Evolutionary conservation across 2,797 vertebrate genomes (phyloP).

Genomic region (Enteromius unitaeniatus): DNA sequence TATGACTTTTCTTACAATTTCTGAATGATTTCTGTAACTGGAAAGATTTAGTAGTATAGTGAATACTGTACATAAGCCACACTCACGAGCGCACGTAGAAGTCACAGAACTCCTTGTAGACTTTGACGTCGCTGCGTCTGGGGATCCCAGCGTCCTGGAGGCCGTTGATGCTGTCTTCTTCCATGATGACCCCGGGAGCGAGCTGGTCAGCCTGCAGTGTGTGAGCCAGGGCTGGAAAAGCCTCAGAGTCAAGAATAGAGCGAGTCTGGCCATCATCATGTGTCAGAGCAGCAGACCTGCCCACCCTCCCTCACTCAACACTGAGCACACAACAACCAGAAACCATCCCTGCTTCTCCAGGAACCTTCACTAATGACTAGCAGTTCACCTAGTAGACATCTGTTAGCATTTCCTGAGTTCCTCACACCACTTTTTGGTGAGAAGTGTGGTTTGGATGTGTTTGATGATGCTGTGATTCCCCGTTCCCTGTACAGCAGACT

Average conservation of each 20-base stretch:
- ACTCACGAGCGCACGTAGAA: slow-evolving; percentile 98
- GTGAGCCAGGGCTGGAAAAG: no score
- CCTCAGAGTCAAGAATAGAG: no score
- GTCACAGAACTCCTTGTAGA: slow-evolving; percentile 99
- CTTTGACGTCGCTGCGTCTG: slow-evolving; percentile 91
- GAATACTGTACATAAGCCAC: neutral
- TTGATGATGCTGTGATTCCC: neutral
- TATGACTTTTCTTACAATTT: neutral
- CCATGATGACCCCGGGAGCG: slow-evolving; percentile 68
- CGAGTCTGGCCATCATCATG: no score
- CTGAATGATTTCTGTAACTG: neutral
- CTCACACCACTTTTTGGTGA: neutral
- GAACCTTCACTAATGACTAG: no score
- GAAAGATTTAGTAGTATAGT: neutral
- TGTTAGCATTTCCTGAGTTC: neutral
- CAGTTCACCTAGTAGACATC: neutral
- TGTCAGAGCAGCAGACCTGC: no score
- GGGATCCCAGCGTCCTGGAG: slow-evolving; percentile 78
- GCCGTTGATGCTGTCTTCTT: slow-evolving; percentile 74
- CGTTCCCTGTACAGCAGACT: neutral
- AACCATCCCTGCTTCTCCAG: no score
- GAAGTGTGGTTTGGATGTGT: neutral
- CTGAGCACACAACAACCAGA: no score
- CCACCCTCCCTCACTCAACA: no score
- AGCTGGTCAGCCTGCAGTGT: neutral